These are phyloP conservation scores for Drosophila sucinea DNA, from an alignment of 1,140 invertebrate genomes.

Conservation along the genomic window DNA sequence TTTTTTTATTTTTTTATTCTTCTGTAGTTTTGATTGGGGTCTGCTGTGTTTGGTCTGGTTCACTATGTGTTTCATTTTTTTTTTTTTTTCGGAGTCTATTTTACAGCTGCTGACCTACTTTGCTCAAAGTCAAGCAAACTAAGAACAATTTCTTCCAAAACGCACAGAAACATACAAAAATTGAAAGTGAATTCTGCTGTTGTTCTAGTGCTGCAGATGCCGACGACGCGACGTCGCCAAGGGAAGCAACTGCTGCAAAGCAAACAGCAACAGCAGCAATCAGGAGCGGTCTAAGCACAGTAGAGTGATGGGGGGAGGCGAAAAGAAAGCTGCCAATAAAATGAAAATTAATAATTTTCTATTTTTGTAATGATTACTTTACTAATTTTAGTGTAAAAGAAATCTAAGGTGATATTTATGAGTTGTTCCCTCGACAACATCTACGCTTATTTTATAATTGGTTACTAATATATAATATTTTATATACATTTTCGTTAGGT, in stretches of 20 bases:
- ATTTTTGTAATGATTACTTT: too few species aligned
- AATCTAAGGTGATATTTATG: neutral
- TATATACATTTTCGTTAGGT: neutral
- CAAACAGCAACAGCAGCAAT: constrained; percentile 56
- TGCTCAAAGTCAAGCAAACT: constrained; percentile 67
- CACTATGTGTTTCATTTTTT: constrained; percentile 7
- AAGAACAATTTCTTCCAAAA: constrained; percentile 61
- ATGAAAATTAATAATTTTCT: too few species aligned
- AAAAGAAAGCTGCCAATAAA: too few species aligned
- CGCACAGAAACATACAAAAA: constrained; percentile 52
- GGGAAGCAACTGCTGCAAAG: constrained; percentile 73
- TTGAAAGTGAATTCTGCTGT: constrained; percentile 77
- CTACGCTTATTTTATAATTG: neutral
- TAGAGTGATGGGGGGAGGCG: too few species aligned
- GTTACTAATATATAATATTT: neutral
- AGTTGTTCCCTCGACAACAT: neutral
- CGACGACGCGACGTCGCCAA: constrained; percentile 41
- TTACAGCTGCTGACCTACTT: constrained; percentile 80
- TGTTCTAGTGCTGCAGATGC: constrained; percentile 58
- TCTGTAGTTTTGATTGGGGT: constrained; percentile 55
- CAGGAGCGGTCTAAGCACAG: neutral
- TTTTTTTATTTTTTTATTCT: neutral
- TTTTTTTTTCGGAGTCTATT: constrained; percentile 59
- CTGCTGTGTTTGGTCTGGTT: constrained; percentile 23
- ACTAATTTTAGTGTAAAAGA: too few species aligned